These are phyloP conservation scores for Pentalonia nigronervosa DNA, from an alignment of 1,140 invertebrate species.

Conservation along the genomic window DNA sequence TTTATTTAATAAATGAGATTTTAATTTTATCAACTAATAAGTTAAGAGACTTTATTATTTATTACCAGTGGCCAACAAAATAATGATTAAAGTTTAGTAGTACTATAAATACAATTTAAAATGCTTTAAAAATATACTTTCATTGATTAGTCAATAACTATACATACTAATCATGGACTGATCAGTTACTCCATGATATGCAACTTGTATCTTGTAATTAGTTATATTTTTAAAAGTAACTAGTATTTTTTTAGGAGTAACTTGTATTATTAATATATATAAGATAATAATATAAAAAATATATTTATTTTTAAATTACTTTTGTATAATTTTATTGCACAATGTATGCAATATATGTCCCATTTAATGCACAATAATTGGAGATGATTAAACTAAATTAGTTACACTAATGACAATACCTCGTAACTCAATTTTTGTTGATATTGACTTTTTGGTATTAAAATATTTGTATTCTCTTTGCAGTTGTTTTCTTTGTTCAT, in stretches of 20 bases:
- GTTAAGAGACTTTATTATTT: not conserved
- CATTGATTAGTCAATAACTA: too few species aligned
- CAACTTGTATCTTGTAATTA: not conserved
- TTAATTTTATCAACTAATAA: too few species aligned
- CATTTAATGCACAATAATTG: not conserved
- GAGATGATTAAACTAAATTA: not conserved
- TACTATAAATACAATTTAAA: not conserved
- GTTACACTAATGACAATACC: slow-evolving; percentile 27
- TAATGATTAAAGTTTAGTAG: not conserved
- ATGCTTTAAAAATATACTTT: too few species aligned
- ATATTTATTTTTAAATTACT: too few species aligned
- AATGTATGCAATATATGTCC: not conserved
- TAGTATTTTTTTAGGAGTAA: not conserved
- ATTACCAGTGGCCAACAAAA: not conserved
- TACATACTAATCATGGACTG: too few species aligned
- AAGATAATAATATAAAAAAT: too few species aligned
- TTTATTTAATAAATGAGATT: not conserved
- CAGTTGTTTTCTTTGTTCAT: not conserved
- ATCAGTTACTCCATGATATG: not conserved
- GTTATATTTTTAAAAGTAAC: not conserved
- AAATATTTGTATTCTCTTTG: not conserved
- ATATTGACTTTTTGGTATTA: not conserved
- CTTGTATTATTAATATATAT: not conserved
- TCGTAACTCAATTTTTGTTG: not conserved
- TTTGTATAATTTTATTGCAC: not conserved